A percentile compares a stretch with the other conserved stretches of the same genome.
Conservation (phyloP, 2,797 vertebrate genomes). For the Microhierax caerulescens region DNA sequence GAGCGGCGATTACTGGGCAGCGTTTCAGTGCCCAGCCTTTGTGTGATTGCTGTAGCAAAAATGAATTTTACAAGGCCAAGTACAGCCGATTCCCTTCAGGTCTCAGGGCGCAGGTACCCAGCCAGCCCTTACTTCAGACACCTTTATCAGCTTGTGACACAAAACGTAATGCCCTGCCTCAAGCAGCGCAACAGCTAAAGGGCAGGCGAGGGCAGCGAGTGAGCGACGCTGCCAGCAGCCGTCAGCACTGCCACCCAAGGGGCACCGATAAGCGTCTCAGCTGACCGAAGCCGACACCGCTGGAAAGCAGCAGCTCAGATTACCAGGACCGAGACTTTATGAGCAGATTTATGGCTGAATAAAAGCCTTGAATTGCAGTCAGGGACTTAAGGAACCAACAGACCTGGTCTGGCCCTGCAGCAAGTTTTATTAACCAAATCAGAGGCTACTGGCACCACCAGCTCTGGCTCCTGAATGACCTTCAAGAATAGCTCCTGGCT, state of each 20-base stretch:
- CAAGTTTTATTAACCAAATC: neutral
- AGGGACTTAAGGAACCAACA: neutral
- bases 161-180: fast-evolving
- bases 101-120: neutral
- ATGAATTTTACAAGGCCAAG: neutral
- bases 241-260: fast-evolving
- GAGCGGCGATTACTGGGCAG: neutral
- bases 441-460: neutral
- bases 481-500: neutral
- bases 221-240: neutral
- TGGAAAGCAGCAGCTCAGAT: neutral
- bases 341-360: neutral
- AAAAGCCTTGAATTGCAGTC: conserved; percentile 2
- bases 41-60: neutral
- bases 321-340: neutral
- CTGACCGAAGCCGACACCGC: neutral
- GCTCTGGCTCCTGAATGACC: neutral
- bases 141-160: neutral
- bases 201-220: neutral
- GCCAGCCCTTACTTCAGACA: neutral
- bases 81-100: neutral
- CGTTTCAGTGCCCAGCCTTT: fast-evolving
- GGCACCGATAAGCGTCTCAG: fast-evolving
- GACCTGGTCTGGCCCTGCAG: neutral
- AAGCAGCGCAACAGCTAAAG: fast-evolving